Base-by-base conservation (phyloP, 1,140 invertebrate genomes). In the Habropoda laboriosa region DNA sequence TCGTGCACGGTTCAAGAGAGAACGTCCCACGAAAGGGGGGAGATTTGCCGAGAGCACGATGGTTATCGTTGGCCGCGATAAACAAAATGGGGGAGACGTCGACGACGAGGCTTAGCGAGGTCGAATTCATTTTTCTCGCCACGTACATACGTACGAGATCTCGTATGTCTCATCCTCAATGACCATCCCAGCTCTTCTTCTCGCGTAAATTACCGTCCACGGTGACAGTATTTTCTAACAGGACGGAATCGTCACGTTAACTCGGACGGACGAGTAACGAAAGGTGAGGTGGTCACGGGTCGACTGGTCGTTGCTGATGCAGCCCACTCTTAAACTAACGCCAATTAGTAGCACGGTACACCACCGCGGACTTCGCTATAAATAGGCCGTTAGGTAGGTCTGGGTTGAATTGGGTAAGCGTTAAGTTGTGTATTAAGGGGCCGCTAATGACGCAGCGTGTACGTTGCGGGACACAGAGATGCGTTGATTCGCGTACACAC, bases 371-470 rank as follows among this genome's bases (percentile, higher is more conserved):
- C 73, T 76, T 60, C 35, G 35, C 79, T 86, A 86, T 86, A 86
- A 86, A 86, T 86, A 80, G 77, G 53, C 51, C 60, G 35, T 82
- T 82, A 85, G 84, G 71, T 85, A 86, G 84, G 79, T 86, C 84
- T 86, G 79, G 79, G 74, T 86, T 85, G 84, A 86, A 85, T 85
- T 85, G 68, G 75, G 79, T 81, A 67, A 70, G 79, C 79, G 71
- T 81, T 82, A 86, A 75, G 70, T 79, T 57, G 83, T 60, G 76
- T 76, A 82, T 79, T 85, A 82, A 81, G 75, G 58, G 55, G 38
- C 24, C 35, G 71, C 75, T 70, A 51, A 85, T 81, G 82, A 86
- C 49, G 73, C 67, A 71, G 63, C 61, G 72, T 38, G 74, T 49
- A 64, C 47, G n/a, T n/a, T n/a, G n/a, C n/a, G n/a, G n/a, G n/a